These are phyloP conservation scores for Nasonia giraulti DNA, from an alignment of 1,140 invertebrate species.

Conservation along the genomic window DNA sequence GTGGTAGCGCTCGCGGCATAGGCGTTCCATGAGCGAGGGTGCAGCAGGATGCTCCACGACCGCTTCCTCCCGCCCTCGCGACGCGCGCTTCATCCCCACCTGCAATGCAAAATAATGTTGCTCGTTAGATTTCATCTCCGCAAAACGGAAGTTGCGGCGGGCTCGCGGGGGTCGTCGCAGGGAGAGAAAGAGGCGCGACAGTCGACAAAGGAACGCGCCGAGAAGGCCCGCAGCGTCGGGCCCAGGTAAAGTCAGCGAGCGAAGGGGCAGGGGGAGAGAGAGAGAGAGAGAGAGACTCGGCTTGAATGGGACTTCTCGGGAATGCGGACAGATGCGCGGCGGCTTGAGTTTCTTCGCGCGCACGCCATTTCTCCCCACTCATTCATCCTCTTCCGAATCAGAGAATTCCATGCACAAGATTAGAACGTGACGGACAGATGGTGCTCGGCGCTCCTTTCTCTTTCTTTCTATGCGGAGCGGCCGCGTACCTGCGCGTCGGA, in stretches of 20 bases:
- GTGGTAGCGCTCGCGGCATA: slow-evolving; percentile 75
- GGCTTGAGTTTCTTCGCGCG: slow-evolving; percentile 28
- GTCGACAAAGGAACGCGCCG: slow-evolving; percentile 63
- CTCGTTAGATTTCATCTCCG: neutral
- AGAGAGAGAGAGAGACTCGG: slow-evolving; percentile 49
- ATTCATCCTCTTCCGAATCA: slow-evolving; percentile 22
- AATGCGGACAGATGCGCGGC: slow-evolving; percentile 64
- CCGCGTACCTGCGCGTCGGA: no score
- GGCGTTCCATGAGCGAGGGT: slow-evolving; percentile 78
- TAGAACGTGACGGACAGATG: slow-evolving; percentile 53
- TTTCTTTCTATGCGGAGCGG: no score
- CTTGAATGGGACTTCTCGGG: slow-evolving; percentile 65
- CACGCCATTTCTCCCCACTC: neutral
- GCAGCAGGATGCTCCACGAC: slow-evolving; percentile 69
- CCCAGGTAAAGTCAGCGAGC: neutral
- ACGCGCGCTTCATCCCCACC: slow-evolving; percentile 74
- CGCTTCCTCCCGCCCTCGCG: slow-evolving; percentile 73
- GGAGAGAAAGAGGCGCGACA: slow-evolving; percentile 8
- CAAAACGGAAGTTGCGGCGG: neutral
- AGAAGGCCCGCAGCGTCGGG: neutral
- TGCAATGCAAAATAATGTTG: slow-evolving; percentile 51
- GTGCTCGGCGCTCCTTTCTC: slow-evolving; percentile 31
- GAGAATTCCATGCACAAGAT: no score
- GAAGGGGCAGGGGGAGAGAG: neutral
- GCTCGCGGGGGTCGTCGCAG: no score